Conservation (phyloP, 2,888 invertebrate genomes). For the Hemistola chrysoprasaria region DNA sequence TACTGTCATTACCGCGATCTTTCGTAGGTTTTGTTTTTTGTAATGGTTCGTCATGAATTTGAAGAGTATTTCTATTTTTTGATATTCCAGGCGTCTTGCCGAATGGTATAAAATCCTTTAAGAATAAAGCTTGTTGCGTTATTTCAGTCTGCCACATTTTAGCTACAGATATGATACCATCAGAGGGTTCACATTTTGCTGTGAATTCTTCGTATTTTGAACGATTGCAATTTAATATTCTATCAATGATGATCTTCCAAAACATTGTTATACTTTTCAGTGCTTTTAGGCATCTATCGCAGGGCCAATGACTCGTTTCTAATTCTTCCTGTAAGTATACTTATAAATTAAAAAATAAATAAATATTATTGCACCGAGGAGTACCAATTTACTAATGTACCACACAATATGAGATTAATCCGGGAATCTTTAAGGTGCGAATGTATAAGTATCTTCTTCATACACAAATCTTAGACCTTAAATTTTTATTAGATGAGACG, state of each 20-base stretch:
- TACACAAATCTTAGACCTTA: too few species aligned
- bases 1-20: conserved; percentile 1
- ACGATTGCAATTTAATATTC: conserved; percentile 54
- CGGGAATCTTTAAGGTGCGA: too few species aligned
- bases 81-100: conserved; percentile 18
- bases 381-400: too few species aligned
- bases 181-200: conserved; percentile 24
- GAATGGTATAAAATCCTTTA: conserved; percentile 46
- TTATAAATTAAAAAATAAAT: background rate
- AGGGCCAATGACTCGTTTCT: conserved; percentile 71
- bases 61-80: conserved; percentile 2
- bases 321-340: conserved; percentile 60
- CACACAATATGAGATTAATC: background rate
- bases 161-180: conserved; percentile 50
- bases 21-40: conserved; percentile 9
- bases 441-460: too few species aligned
- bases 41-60: conserved; percentile 1
- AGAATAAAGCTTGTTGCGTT: conserved; percentile 49
- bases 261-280: conserved; percentile 71
- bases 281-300: conserved; percentile 64
- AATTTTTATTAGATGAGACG: too few species aligned
- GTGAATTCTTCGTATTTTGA: conserved; percentile 39
- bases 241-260: conserved; percentile 68
- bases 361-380: too few species aligned
- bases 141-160: conserved; percentile 63